Evolutionary conservation across 2,797 vertebrate genomes (phyloP).

Genomic region (Champsocephalus esox): DNA sequence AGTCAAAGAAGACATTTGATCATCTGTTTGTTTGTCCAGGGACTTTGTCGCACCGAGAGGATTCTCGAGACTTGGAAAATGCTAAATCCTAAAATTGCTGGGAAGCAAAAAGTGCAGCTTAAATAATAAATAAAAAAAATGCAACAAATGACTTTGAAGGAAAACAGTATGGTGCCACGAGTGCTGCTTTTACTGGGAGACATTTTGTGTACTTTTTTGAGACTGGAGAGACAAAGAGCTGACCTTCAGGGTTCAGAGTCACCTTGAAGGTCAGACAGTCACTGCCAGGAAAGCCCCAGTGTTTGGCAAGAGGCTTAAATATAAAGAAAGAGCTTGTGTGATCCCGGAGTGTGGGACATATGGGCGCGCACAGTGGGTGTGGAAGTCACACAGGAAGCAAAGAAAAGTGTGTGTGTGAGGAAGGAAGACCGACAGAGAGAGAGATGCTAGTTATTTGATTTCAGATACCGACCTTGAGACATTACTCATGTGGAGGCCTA

Average conservation of each 20-base stretch:
- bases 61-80: constrained; percentile 60
- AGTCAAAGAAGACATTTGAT: constrained; percentile 80
- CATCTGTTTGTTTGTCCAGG: constrained; percentile 74
- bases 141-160: neutral
- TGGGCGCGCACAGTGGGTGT: constrained; percentile 76
- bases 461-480: constrained; percentile 23
- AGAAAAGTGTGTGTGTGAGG: constrained; percentile 36
- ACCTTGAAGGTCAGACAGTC: constrained; percentile 47
- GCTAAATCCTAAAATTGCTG: constrained; percentile 33
- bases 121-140: neutral
- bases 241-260: constrained; percentile 27
- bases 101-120: constrained; percentile 35
- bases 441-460: constrained; percentile 1
- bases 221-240: neutral
- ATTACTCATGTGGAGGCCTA: neutral
- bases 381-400: constrained; percentile 67
- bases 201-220: neutral
- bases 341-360: constrained; percentile 79
- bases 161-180: neutral
- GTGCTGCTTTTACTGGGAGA: neutral
- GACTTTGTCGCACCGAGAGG: constrained; percentile 66
- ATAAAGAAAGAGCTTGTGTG: constrained; percentile 67
- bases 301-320: constrained; percentile 65
- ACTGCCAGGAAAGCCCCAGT: constrained; percentile 65
- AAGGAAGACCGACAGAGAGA: constrained; percentile 37